Percentiles rank a stretch among this genome's conserved stretches.
Evolutionary conservation across 2,888 invertebrate genomes (phyloP).

Genomic region (Isotomurus palustris): DNA sequence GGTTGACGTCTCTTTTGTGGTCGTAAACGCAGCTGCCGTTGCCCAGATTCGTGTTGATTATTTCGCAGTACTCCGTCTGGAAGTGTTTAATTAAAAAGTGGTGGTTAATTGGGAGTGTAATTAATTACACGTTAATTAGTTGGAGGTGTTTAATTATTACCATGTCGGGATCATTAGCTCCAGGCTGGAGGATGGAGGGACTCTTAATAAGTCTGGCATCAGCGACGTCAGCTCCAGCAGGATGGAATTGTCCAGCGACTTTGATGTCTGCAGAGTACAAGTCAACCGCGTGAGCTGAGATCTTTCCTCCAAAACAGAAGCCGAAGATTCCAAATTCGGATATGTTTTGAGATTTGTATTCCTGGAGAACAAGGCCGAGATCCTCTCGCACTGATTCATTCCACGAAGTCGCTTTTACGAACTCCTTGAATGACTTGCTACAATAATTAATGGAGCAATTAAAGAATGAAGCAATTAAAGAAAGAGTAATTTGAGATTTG

Average conservation of each 20-base stretch:
- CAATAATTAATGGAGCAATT: neutral
- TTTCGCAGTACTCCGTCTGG: conserved; percentile 7
- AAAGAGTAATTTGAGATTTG: neutral
- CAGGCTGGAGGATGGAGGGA: conserved; percentile 4
- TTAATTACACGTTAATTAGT: no score
- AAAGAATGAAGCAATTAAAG: neutral
- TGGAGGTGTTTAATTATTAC: neutral
- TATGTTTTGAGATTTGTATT: conserved; percentile 4
- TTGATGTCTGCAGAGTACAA: neutral
- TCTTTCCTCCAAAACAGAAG: conserved; percentile 13
- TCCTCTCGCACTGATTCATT: conserved; percentile 8
- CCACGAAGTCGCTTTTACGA: conserved; percentile 11
- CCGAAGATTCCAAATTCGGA: conserved; percentile 12
- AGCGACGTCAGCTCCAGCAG: neutral
- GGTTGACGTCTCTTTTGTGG: conserved; percentile 9
- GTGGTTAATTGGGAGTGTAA: no score
- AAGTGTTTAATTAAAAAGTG: neutral
- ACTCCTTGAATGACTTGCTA: conserved; percentile 4
- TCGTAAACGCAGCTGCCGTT: conserved; percentile 1
- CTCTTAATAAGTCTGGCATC: conserved; percentile 6
- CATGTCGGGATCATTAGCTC: conserved; percentile 14
- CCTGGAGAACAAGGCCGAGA: conserved; percentile 1
- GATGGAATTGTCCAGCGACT: conserved; percentile 11
- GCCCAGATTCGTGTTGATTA: conserved; percentile 6
- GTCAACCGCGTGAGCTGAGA: conserved; percentile 6